These are phyloP conservation scores for Columbina picui DNA, from an alignment of 2,113 vertebrate species.

Conservation along the genomic window DNA sequence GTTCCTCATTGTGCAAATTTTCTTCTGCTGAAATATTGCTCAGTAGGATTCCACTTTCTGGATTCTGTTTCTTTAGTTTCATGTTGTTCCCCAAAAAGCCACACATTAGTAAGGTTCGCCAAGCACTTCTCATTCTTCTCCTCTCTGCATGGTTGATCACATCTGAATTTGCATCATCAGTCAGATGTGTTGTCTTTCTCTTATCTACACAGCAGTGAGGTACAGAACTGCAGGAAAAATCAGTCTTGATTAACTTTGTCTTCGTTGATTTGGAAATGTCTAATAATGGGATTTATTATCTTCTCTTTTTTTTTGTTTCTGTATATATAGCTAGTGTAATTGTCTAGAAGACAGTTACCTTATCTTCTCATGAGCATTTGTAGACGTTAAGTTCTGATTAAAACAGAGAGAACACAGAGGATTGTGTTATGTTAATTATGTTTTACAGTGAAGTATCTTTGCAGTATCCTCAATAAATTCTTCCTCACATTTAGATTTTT, in stretches of 20 bases:
- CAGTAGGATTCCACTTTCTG: neutral
- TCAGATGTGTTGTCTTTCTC: neutral
- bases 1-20: neutral
- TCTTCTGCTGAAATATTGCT: neutral
- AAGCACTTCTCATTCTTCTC: neutral
- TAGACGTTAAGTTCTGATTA: neutral
- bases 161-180: neutral
- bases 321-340: neutral
- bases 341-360: neutral
- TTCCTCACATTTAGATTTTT: neutral
- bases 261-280: neutral
- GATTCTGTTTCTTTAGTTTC: neutral
- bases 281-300: neutral
- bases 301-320: neutral
- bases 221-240: neutral
- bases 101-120: constrained; percentile 37
- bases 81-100: neutral
- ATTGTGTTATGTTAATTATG: neutral
- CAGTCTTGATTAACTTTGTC: constrained; percentile 20
- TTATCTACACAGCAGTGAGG: neutral
- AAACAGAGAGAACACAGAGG: neutral
- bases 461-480: neutral
- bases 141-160: neutral
- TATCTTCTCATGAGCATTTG: neutral
- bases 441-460: neutral